Conservation (phyloP, 2,888 invertebrate species). For the Cheilosia impressa region DNA sequence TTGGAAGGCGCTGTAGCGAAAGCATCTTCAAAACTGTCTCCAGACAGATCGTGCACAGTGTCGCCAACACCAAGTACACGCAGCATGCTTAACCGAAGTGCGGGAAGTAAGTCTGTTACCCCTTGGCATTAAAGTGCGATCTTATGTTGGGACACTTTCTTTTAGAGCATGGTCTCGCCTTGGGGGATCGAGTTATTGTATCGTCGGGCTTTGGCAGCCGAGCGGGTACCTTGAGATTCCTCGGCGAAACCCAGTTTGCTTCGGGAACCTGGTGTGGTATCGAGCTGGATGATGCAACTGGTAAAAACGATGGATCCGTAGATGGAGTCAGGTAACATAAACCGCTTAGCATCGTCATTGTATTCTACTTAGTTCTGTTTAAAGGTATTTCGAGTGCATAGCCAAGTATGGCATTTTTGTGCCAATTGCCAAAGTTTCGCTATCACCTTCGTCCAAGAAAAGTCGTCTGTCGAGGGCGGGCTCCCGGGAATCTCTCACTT, state of each 20-base stretch:
- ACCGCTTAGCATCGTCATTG: not conserved
- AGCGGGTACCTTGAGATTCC: conserved; percentile 92
- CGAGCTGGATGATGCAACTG: conserved; percentile 95
- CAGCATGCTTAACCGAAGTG: conserved; percentile 80
- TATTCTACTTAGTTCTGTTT: conserved; percentile 77
- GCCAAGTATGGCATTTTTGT: conserved; percentile 97
- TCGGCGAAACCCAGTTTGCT: conserved; percentile 96
- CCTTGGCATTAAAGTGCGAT: not conserved
- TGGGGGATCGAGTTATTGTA: conserved; percentile 96
- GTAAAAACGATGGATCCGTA: conserved; percentile 98
- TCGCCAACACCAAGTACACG: conserved; percentile 82
- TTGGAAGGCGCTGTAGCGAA: conserved; percentile 85
- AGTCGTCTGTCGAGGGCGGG: conserved; percentile 88
- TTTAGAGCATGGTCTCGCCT: conserved; percentile 87
- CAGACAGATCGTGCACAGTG: conserved; percentile 82
- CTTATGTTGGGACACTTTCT: not conserved
- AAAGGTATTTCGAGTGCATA: conserved; percentile 96
- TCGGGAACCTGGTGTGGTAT: conserved; percentile 98
- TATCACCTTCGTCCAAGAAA: conserved; percentile 90
- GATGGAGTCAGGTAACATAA: conserved; percentile 91
- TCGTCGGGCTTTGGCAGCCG: conserved; percentile 94
- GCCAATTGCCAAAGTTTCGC: conserved; percentile 94
- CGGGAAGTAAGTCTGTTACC: conserved; percentile 80
- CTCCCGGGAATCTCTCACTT: conserved; percentile 93
- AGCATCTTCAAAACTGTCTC: conserved; percentile 79